Base-by-base conservation (phyloP, 2,797 vertebrate genomes). In the Pteronotus mesoamericanus region DNA sequence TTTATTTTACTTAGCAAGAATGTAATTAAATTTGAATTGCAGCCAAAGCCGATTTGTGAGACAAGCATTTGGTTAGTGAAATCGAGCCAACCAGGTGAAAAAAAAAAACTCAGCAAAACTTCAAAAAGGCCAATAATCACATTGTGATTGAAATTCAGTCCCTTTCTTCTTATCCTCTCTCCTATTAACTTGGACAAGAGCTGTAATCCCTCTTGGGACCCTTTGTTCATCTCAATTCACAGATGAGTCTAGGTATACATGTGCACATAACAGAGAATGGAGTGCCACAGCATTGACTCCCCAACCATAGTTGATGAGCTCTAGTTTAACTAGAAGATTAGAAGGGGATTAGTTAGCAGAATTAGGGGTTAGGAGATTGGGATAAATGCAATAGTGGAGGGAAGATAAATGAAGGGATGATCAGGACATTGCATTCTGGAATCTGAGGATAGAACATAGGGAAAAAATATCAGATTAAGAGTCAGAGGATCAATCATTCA, bases 21-120 rank as follows among this genome's bases (percentile, higher is more conserved):
- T 96, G 78, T 87, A 98, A 98, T 97, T 97, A 97, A 98, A 96
- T 94, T 96, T 92, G 97, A 98, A 96, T 69, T 97, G 91, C 90
- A 34, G 96, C 96, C 89, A 98, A 98, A 97, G 88, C 85, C 9
- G 48, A 97, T 91, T 86, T 93, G 51, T 93, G 96, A 96, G 97
- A 98, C 95, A 59, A 97, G 77, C 32, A 74, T 96, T 97, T 97
- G 95, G 26, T 83, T 91, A 94, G 83, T 91, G 14, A 68, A 97
- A 93, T 94, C 14, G 94, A 97, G 85, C 19, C 97, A 98, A 96
- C 75, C 51, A 61, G 42, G 77, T 97, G 61, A 86, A 91, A 83
- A 89, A 90, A 68, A 86, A 95, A 95, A 74, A 3, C 57, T 89
- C 94, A 94, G 89, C 94, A 89, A 93, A 91, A 51, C 77, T 96